These are phyloP conservation scores for Cybosia mesomella DNA, from an alignment of 2,888 invertebrate genomes.

Conservation along the genomic window DNA sequence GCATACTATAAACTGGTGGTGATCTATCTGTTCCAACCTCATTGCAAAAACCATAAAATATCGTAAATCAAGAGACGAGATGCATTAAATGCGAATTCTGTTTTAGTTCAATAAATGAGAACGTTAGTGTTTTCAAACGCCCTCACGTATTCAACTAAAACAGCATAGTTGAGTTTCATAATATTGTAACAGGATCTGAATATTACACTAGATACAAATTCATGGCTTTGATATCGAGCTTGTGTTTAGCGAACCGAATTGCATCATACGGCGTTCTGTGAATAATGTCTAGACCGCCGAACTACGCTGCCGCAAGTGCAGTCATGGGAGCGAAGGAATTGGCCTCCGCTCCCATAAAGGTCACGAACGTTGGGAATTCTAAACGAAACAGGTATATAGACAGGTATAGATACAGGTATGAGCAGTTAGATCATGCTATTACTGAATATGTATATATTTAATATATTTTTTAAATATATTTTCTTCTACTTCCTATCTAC, in stretches of 20 bases:
- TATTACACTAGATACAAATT: neutral
- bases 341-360: neutral
- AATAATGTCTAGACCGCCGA: neutral
- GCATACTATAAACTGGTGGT: no score
- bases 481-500: no score
- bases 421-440: neutral
- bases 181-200: neutral
- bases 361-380: neutral
- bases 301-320: neutral
- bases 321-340: neutral
- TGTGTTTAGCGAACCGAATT: neutral
- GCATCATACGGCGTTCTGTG: neutral
- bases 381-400: neutral
- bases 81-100: no score
- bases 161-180: neutral
- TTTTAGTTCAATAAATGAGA: neutral
- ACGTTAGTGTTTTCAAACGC: neutral
- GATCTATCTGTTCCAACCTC: no score
- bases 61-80: neutral
- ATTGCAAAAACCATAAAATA: no score
- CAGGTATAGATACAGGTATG: no score
- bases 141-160: neutral
- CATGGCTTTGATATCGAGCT: conserved; percentile 4
- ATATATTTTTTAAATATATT: no score
- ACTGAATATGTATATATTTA: no score